Evolutionary conservation across 2,888 invertebrate species (phyloP).

Genomic region (Lacanobia oleracea): DNA sequence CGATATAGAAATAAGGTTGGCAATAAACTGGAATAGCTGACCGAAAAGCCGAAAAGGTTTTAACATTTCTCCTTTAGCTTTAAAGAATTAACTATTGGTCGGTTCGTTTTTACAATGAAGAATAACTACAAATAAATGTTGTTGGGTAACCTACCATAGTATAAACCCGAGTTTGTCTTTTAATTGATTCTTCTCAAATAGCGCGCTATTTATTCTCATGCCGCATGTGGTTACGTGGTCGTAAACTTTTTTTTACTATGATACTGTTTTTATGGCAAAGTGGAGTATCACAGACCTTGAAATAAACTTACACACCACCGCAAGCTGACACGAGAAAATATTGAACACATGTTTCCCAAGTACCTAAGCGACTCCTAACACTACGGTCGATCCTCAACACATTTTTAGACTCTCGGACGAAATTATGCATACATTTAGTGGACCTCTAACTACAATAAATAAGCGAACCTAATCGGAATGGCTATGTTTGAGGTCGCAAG

Average conservation of each 20-base stretch:
- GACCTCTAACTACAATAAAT: background rate
- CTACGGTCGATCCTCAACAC: background rate
- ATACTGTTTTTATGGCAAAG: background rate
- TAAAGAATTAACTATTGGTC: too few species aligned
- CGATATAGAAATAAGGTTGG: too few species aligned
- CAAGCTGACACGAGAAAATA: background rate
- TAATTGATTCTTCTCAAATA: background rate
- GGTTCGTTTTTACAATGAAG: too few species aligned
- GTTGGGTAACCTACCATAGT: too few species aligned
- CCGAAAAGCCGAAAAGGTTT: too few species aligned
- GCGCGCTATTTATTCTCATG: background rate
- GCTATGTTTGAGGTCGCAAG: conserved; percentile 41
- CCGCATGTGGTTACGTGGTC: background rate
- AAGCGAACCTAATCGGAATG: conserved; percentile 65
- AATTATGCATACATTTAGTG: conserved; percentile 1
- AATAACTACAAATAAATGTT: too few species aligned
- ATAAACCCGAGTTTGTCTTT: background rate
- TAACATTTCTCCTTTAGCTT: too few species aligned
- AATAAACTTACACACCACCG: background rate
- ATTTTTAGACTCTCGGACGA: background rate
- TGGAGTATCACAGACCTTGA: background rate
- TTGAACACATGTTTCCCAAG: background rate
- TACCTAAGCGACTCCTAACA: background rate
- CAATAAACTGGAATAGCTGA: too few species aligned
- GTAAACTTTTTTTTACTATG: background rate